Base-by-base conservation (phyloP, 2,113 vertebrate species). In the Rutilus rutilus region DNA sequence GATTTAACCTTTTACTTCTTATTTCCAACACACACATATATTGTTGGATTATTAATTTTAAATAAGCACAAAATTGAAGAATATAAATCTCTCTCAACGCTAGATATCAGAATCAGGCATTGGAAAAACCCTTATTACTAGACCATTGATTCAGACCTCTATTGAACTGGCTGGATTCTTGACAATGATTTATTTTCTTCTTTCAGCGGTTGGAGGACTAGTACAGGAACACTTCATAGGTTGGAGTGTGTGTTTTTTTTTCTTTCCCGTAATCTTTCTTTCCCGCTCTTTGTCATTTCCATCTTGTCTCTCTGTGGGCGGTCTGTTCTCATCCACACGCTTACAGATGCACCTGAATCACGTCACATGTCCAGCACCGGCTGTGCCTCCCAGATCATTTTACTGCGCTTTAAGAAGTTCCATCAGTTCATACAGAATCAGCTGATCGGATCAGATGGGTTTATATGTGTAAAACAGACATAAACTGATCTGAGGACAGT, bases 401-500 rank as follows among this genome's bases (percentile, higher is more conserved):
- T 11, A 33, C 23, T 33, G 21, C 50, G 23, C 30, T 25, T 74
- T 27, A 52, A 54, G 12, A 71, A 12, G 85, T 47, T 64, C 59
- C 45, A 36, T 82, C 12, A 10, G 54, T 75, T 76, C 15, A 30
- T 23, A 62, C 42, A 39, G 52, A 82, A 54, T 75, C 69, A 74
- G 5, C 52, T 54, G 17, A 54, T 19, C 52, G 1, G 52, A 19
- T 57, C 19, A 23, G 78, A 57, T 47, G 59, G 42, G 21, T 67
- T 30, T 15, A 39, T 25, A 2, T 15, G 27, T 52, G 42, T 78
- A 14, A 52, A 23, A 54, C 52, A 21, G 52, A 54, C 19, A 54
- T 17, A 21, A 54, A 7, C 52, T 54, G 52, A 57, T 23, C 54
- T 57, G 7, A 57, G 54, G 19, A 57, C 8, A 57, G 19, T 21